Evolutionary conservation across 2,113 vertebrate species (phyloP), one percentile per base, ranked within the genome.

Genomic region (Onychostruthus taczanowskii): DNA sequence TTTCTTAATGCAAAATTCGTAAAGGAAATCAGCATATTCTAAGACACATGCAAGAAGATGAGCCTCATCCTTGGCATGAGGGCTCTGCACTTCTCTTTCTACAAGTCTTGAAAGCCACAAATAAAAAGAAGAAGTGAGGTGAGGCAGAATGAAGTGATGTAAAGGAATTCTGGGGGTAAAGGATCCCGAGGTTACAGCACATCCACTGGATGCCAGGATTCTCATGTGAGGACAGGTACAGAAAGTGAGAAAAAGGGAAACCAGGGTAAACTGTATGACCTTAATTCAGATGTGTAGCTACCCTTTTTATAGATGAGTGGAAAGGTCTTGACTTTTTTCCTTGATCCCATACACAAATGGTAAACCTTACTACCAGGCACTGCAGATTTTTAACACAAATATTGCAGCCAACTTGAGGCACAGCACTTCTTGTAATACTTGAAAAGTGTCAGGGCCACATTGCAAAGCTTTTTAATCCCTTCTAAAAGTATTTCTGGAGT

Each of bases 171-270:
- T 55, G 39, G 5, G 3, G 8, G 4, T 6, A 27, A 13, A 56
- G 26, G 24, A 52, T 49, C 15, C 30, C 0, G 0, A 49, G 16
- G 16, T 63, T 59, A 56, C 0, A 0, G 18, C 37, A 37, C 58
- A 76, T 33, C 15, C 9, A 3, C 14, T 68, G 55, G 23, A 26
- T 66, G 9, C 9, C 31, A 30, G 28, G 22, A 16, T 15, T 78
- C 58, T 79, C 21, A 1, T 43, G 19, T 41, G n/a, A 62, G 24
- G 37, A 39, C 14, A 66, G 41, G 24, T n/a, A 43, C 20, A 79
- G 49, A 82, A 94, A 76, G 28, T 6, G 14, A 17, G 68, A 67
- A 62, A 78, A 28, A 16, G 13, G 8, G n/a, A 14, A 75, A 27
- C 7, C 5, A 68, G 16, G 28, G 6, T 47, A 66, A 84, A 75